Conservation (phyloP, 2,888 invertebrate species). For the Drosophila melanosoma region DNA sequence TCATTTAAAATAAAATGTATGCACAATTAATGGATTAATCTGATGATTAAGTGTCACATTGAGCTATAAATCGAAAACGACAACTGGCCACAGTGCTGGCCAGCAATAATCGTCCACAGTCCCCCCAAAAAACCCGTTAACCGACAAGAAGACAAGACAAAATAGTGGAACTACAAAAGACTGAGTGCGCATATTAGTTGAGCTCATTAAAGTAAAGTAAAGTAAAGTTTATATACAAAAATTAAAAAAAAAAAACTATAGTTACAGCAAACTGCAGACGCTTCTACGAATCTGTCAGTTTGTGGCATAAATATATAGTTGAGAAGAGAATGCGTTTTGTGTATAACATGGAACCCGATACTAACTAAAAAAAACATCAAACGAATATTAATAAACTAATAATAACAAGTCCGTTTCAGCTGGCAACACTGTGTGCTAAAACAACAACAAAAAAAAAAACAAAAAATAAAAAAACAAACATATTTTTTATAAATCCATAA, state of each 20-base stretch:
- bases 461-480: conserved; percentile 29
- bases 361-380: conserved; percentile 31
- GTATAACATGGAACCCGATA: conserved; percentile 58
- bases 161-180: conserved; percentile 82
- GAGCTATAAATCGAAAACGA: conserved; percentile 3
- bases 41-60: neutral
- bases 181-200: conserved; percentile 83
- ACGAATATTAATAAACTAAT: conserved; percentile 36
- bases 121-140: conserved; percentile 39
- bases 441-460: conserved; percentile 23
- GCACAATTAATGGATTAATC: neutral
- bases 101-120: conserved; percentile 33
- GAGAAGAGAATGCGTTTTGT: conserved; percentile 48
- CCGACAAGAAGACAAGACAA: conserved; percentile 71
- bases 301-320: conserved; percentile 25
- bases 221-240: conserved; percentile 59
- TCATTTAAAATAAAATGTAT: neutral
- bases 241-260: conserved; percentile 35
- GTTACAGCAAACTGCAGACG: conserved; percentile 22
- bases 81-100: conserved; percentile 36
- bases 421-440: conserved; percentile 71
- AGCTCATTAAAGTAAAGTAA: conserved; percentile 74
- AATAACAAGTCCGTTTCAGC: conserved; percentile 80
- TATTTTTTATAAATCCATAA: conserved; percentile 71
- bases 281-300: conserved; percentile 29